Evolutionary conservation across 2,797 vertebrate genomes (phyloP).

Genomic region (Merluccius polli): DNA sequence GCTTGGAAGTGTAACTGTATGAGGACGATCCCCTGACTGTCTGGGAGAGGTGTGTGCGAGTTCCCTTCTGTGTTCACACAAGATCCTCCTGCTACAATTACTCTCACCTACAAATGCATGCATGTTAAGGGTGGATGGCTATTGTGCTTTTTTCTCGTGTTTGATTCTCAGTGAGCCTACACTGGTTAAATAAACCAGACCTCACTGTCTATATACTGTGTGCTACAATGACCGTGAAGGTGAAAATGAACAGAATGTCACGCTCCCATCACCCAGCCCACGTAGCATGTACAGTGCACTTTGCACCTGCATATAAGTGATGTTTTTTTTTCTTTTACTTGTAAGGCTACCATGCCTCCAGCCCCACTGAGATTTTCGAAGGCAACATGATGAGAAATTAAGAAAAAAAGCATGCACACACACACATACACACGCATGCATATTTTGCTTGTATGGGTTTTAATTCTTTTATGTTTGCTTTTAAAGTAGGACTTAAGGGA

Average conservation of each 20-base stretch:
- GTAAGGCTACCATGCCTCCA: not conserved
- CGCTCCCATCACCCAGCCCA: not conserved
- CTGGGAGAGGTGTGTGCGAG: not conserved
- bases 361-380: not conserved
- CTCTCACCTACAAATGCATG: not conserved
- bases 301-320: not conserved
- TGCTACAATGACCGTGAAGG: not conserved
- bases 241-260: not conserved
- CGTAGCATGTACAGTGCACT: not conserved
- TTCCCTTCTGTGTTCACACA: not conserved
- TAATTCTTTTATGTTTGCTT: not conserved
- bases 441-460: not conserved
- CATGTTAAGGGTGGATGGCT: not conserved
- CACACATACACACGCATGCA: too few relatives aligned
- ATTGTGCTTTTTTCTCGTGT: not conserved
- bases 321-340: not conserved
- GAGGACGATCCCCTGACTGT: not conserved
- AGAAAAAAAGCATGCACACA: not conserved
- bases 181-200: not conserved
- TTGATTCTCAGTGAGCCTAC: not conserved
- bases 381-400: not conserved
- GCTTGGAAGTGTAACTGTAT: not conserved
- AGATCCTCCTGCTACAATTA: not conserved
- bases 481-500: conserved; percentile 1
- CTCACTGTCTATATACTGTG: not conserved